Evolutionary conservation across 2,113 vertebrate species (phyloP).

Genomic region (Panurus biarmicus): DNA sequence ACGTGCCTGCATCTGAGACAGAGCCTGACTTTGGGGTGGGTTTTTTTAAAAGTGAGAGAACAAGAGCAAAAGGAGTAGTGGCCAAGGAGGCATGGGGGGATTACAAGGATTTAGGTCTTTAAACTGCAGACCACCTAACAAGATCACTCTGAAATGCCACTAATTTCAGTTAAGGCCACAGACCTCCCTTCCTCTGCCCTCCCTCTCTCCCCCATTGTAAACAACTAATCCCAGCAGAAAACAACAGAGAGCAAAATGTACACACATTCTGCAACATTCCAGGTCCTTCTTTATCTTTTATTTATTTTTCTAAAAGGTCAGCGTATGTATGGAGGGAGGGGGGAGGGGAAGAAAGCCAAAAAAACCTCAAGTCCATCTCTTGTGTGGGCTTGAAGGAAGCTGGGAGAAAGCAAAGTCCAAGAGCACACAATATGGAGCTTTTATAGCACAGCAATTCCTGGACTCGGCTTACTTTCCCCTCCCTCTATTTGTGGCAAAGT

Average conservation of each 20-base stretch:
- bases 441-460: slow-evolving; percentile 56
- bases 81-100: slow-evolving; percentile 69
- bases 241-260: slow-evolving; percentile 85
- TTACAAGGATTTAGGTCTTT: slow-evolving; percentile 82
- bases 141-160: slow-evolving; percentile 85
- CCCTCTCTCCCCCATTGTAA: slow-evolving; percentile 80
- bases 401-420: slow-evolving; percentile 62
- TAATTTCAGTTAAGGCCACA: slow-evolving; percentile 88
- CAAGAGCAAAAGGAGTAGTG: slow-evolving; percentile 65
- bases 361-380: slow-evolving; percentile 64
- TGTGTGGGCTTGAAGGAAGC: slow-evolving; percentile 62
- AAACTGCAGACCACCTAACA: slow-evolving; percentile 87
- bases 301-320: slow-evolving; percentile 81
- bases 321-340: slow-evolving; percentile 39
- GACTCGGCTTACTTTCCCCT: slow-evolving; percentile 31
- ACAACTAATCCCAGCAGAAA: slow-evolving; percentile 88
- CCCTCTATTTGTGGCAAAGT: slow-evolving; percentile 63
- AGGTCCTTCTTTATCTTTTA: slow-evolving; percentile 85
- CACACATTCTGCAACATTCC: slow-evolving; percentile 84
- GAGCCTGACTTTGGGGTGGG: slow-evolving; percentile 13
- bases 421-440: slow-evolving; percentile 65
- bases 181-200: slow-evolving; percentile 75
- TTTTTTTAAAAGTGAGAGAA: slow-evolving; percentile 29
- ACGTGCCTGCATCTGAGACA: background rate
- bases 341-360: slow-evolving; percentile 56